Percentiles rank a stretch among this genome's conserved stretches.
These are phyloP conservation scores for Stenodera caucasica DNA, from an alignment of 2,888 invertebrate genomes.

Conservation along the genomic window DNA sequence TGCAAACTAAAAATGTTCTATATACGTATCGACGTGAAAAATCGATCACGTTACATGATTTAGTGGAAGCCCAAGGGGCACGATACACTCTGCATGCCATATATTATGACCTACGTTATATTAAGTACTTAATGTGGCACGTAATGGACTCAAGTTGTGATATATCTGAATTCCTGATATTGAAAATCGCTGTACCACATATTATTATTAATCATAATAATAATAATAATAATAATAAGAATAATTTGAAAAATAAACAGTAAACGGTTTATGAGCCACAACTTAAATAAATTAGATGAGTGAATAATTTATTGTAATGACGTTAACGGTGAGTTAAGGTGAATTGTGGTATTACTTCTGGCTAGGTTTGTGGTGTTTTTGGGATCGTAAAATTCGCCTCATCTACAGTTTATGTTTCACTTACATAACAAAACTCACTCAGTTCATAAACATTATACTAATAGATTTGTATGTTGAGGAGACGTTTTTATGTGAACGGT, in stretches of 20 bases:
- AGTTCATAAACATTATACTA: background rate
- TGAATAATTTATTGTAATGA: background rate
- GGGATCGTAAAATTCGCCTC: background rate
- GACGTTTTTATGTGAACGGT: background rate
- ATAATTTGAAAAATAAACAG: no score
- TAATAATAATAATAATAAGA: no score
- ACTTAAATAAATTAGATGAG: background rate
- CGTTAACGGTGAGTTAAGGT: background rate
- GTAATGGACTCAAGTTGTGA: background rate
- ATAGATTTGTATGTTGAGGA: no score
- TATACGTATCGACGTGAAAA: background rate
- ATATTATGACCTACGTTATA: background rate
- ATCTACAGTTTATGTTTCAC: background rate
- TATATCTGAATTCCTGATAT: no score
- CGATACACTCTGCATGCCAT: conserved; percentile 2
- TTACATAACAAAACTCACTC: background rate
- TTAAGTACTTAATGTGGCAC: conserved; percentile 4
- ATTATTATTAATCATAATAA: no score
- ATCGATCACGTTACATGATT: conserved; percentile 2
- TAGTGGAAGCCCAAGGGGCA: background rate
- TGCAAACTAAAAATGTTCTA: background rate
- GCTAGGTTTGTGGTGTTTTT: background rate
- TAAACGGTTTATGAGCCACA: no score
- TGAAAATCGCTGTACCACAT: no score
- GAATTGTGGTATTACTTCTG: background rate